Evolutionary conservation across 1,140 invertebrate genomes (phyloP).

Genomic region (Nomia melanderi): DNA sequence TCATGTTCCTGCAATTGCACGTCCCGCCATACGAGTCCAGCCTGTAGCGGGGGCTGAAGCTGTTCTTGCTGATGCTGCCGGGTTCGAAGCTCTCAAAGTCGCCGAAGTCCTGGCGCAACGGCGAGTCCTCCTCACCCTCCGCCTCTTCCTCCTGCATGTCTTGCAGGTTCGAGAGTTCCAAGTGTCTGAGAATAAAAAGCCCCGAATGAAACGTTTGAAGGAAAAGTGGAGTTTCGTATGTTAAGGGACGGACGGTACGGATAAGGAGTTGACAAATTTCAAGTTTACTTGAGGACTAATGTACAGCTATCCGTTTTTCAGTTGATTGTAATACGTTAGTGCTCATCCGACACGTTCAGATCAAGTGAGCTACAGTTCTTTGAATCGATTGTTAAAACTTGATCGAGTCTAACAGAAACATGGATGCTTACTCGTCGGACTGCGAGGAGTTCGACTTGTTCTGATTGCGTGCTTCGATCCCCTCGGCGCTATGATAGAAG

Average conservation of each 20-base stretch:
- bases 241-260: too few species aligned
- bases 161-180: slow-evolving; percentile 70
- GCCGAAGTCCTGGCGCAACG: slow-evolving; percentile 73
- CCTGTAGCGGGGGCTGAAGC: slow-evolving; percentile 67
- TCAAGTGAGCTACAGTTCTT: too few species aligned
- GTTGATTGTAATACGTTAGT: too few species aligned
- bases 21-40: slow-evolving; percentile 62
- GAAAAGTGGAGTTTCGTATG: too few species aligned
- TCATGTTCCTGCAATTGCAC: slow-evolving; percentile 70
- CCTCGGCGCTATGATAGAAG: slow-evolving; percentile 89
- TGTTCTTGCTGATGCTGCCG: slow-evolving; percentile 69
- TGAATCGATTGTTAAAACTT: too few species aligned
- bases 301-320: too few species aligned
- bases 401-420: too few species aligned
- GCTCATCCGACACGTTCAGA: too few species aligned
- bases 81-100: slow-evolving; percentile 77
- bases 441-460: slow-evolving; percentile 69
- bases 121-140: slow-evolving; percentile 74
- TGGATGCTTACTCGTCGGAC: slow-evolving; percentile 74
- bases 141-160: slow-evolving; percentile 73
- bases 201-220: background rate
- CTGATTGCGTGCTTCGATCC: slow-evolving; percentile 81
- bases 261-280: too few species aligned
- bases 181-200: slow-evolving; percentile 59
- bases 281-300: too few species aligned